phyloP scores from a whole-genome alignment of 2,888 invertebrate genomes.

The Megastigmus dorsalis region DNA sequence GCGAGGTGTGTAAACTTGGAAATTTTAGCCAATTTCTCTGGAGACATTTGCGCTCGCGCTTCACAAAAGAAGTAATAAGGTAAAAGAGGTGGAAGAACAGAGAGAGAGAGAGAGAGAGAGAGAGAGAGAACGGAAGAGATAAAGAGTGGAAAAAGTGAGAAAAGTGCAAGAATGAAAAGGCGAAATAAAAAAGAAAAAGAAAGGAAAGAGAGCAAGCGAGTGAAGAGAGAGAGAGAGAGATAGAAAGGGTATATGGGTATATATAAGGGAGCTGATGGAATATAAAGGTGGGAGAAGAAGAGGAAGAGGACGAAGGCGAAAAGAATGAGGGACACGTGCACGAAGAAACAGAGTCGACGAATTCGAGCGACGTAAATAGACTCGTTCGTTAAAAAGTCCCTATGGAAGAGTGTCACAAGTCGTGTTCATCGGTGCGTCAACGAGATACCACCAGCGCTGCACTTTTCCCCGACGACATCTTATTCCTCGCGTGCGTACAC shows the following conservation, averaged over 20 bases:
- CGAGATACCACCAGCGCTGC: slow-evolving; percentile 51
- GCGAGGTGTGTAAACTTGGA: background rate
- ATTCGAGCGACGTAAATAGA: slow-evolving; percentile 51
- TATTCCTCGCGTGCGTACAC: too few species aligned
- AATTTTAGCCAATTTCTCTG: background rate
- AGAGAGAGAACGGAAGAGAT: slow-evolving; percentile 23
- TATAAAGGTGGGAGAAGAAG: too few species aligned
- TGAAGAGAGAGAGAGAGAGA: too few species aligned
- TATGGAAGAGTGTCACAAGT: slow-evolving; percentile 66
- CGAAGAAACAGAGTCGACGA: slow-evolving; percentile 33
- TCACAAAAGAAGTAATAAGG: background rate
- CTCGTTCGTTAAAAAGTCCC: slow-evolving; percentile 60
- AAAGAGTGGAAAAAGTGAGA: background rate
- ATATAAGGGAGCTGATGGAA: too few species aligned
- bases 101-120: slow-evolving; percentile 45
- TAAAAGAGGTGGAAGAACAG: too few species aligned
- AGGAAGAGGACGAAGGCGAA: background rate
- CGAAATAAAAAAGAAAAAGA: too few species aligned
- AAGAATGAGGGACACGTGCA: slow-evolving; percentile 2
- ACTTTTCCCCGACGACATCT: too few species aligned
- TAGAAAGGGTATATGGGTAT: too few species aligned
- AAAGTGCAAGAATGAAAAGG: too few species aligned
- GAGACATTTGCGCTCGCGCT: background rate
- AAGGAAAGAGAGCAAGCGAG: too few species aligned
- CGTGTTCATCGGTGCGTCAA: slow-evolving; percentile 62